Conservation (phyloP, 1,140 invertebrate genomes). For the Anoplophora glabripennis region DNA sequence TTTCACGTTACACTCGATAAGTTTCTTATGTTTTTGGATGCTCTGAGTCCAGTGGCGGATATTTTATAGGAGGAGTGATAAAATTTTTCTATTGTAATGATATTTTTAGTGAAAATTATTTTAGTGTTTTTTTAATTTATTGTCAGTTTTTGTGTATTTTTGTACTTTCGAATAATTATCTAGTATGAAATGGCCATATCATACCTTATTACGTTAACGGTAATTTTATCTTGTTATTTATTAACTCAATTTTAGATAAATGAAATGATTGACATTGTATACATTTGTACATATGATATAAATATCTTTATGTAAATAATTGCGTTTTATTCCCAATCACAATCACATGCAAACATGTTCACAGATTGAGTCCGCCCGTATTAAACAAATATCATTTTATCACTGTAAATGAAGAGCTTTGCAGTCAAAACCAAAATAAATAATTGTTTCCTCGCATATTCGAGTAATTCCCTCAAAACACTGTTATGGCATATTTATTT, state of each 20-base stretch:
- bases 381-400: no score
- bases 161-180: no score
- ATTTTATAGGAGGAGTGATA: slow-evolving; percentile 18
- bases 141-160: no score
- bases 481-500: no score
- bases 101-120: not conserved
- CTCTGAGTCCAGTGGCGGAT: not conserved
- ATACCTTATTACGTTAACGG: no score
- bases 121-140: not conserved
- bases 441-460: no score
- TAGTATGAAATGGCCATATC: no score
- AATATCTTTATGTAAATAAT: slow-evolving; percentile 28
- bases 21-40: slow-evolving; percentile 1
- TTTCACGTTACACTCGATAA: not conserved
- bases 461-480: no score
- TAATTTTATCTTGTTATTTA: slow-evolving; percentile 1
- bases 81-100: not conserved
- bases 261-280: slow-evolving; percentile 28
- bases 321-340: not conserved
- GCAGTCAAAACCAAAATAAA: no score
- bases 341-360: not conserved
- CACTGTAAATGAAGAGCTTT: no score
- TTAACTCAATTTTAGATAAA: slow-evolving; percentile 10
- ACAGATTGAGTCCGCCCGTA: no score
- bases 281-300: slow-evolving; percentile 37